These are phyloP conservation scores for Polymixis lichenea DNA, from an alignment of 2,888 invertebrate genomes.

Conservation along the genomic window DNA sequence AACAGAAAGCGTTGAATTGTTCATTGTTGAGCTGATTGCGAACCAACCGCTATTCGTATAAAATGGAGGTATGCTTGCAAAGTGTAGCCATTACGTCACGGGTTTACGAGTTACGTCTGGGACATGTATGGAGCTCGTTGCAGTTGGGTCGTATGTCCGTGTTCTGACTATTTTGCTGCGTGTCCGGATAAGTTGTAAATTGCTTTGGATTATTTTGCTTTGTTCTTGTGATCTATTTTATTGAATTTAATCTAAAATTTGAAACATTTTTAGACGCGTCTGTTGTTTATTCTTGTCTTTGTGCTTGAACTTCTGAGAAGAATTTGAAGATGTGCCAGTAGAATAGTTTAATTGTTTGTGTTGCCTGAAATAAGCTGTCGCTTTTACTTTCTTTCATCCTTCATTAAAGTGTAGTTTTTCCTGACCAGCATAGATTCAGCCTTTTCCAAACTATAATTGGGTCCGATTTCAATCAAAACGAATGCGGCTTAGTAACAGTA, in stretches of 20 bases:
- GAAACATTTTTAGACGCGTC: background rate
- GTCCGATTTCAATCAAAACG: no score
- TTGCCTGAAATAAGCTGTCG: no score
- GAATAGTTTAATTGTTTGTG: no score
- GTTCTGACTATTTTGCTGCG: slow-evolving; percentile 32
- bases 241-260: background rate
- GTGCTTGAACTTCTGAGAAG: background rate
- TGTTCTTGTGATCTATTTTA: background rate
- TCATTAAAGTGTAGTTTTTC: no score
- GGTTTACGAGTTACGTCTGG: slow-evolving; percentile 53
- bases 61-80: slow-evolving; percentile 56
- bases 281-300: background rate
- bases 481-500: no score
- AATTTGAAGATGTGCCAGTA: no score
- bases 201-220: slow-evolving; percentile 18
- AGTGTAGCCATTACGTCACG: slow-evolving; percentile 40
- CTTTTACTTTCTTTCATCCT: no score
- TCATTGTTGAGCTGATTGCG: slow-evolving; percentile 43
- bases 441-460: no score
- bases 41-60: slow-evolving; percentile 54
- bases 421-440: no score
- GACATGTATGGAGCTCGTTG: slow-evolving; percentile 41
- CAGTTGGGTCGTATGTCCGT: slow-evolving; percentile 37
- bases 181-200: slow-evolving; percentile 18
- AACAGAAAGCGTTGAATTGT: slow-evolving; percentile 43